Evolutionary conservation across 2,113 vertebrate species (phyloP).

Genomic region (Buteo buteo): DNA sequence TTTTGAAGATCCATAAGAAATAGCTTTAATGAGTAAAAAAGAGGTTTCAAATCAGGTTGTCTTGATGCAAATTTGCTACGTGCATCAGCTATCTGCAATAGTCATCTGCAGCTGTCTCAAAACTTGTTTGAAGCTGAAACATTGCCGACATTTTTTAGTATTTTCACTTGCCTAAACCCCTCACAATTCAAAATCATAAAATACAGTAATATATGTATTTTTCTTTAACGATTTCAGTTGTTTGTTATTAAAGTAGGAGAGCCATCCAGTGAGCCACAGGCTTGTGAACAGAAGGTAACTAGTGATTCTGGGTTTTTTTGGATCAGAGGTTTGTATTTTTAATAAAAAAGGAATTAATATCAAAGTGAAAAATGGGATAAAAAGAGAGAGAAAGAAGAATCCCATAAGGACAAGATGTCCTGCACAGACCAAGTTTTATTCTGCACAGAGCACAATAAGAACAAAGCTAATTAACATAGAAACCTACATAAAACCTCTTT

Average conservation of each 20-base stretch:
- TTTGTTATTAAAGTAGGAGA: background rate
- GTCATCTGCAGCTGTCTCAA: background rate
- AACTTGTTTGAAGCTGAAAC: background rate
- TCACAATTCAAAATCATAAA: background rate
- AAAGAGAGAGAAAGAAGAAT: background rate
- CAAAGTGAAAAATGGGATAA: background rate
- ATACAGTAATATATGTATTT: background rate
- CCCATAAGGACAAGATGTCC: background rate
- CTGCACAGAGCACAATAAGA: background rate
- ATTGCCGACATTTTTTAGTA: background rate
- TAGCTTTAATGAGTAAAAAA: background rate
- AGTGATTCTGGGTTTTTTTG: background rate
- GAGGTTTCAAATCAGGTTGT: background rate
- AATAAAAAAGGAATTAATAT: conserved; percentile 7
- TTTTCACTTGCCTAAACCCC: background rate
- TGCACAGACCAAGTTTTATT: background rate
- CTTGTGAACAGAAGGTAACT: background rate
- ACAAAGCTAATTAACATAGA: background rate
- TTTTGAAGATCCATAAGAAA: background rate
- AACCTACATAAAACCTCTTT: background rate
- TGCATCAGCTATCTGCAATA: background rate
- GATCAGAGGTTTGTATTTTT: background rate
- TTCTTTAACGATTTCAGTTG: background rate
- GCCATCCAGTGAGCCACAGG: background rate
- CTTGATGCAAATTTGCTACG: background rate